phyloP scores from a whole-genome alignment of 2,113 vertebrate genomes.

The Carassius auratus region DNA sequence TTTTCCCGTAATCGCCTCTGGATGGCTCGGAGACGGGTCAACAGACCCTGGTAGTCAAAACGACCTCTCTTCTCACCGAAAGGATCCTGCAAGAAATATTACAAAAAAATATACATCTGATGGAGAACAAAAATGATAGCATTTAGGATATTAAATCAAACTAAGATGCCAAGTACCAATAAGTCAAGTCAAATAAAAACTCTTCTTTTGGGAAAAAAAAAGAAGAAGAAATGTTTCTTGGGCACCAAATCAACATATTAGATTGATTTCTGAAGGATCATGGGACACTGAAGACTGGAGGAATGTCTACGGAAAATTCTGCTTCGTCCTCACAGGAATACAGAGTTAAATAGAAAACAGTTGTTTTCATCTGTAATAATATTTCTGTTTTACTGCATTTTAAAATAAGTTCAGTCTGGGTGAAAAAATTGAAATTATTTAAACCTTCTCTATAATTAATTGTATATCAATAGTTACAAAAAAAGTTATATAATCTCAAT shows the following conservation, averaged over 20 bases:
- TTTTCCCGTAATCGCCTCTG: slow-evolving; percentile 89
- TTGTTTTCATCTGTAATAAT: no score
- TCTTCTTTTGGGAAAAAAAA: neutral
- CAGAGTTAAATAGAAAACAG: neutral
- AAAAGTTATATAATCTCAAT: no score
- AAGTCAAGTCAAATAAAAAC: no score
- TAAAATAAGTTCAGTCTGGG: no score
- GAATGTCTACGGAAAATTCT: neutral
- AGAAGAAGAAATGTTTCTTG: neutral
- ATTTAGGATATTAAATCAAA: neutral
- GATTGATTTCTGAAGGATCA: neutral
- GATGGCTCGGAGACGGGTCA: slow-evolving; percentile 84
- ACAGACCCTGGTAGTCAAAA: slow-evolving; percentile 94
- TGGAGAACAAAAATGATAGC: neutral
- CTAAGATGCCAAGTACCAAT: neutral
- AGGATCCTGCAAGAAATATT: slow-evolving; percentile 81
- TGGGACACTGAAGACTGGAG: neutral
- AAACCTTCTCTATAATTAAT: no score
- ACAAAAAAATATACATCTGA: neutral
- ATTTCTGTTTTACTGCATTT: no score
- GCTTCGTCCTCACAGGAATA: neutral
- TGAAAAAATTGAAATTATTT: no score
- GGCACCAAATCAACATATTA: neutral
- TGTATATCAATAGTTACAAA: no score
- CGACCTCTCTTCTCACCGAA: slow-evolving; percentile 96